Evolutionary conservation across 2,797 vertebrate genomes (phyloP), one percentile per base, ranked within the genome.

Genomic region (Diceros bicornis): DNA sequence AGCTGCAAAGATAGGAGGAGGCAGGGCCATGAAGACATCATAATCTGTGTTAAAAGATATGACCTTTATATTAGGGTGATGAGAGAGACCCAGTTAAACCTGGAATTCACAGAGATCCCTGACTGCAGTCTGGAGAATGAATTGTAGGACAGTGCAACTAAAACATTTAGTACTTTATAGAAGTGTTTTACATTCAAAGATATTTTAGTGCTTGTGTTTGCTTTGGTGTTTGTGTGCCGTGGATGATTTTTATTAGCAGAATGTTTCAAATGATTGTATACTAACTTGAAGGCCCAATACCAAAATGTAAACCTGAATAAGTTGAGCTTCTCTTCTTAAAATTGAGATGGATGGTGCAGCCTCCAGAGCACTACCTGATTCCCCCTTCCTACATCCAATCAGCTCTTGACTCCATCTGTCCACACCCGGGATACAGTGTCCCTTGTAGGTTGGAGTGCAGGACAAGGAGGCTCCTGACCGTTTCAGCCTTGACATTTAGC

Each of bases 201-300:
- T 88, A 12, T 72, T 88, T 59, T 61, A n/a, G 16, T 89, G 32
- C 82, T 74, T 74, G 21, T 47, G 20, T 50, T 94, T 81, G 17
- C 77, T 96, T 95, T 93, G 68, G 11, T 68, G 4, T 88, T 92
- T 69, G 25, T 37, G 11, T 68, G 5, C 52, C 74, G 52, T 66
- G 4, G 20, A 12, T 83, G 69, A 25, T 50, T 89, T 87, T 81
- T 72, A 44, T 62, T 68, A 71, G n/a, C 47, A 66, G 20, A 27
- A 50, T 29, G 12, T 86, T 79, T 69, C 47, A 87, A 29, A 52
- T 55, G 57, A 41, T 52, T 91, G 47, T 66, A 25, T 79, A 44
- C 23, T 79, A 75, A 86, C 7, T 18, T 34, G 18, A 52, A 75
- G 17, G 1, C n/a, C n/a, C 1, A 62, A 37, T 69, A 71, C 3